Percentiles rank a stretch among this genome's conserved stretches.
Evolutionary conservation across 2,888 invertebrate species (phyloP).

Genomic region (Timema podura): DNA sequence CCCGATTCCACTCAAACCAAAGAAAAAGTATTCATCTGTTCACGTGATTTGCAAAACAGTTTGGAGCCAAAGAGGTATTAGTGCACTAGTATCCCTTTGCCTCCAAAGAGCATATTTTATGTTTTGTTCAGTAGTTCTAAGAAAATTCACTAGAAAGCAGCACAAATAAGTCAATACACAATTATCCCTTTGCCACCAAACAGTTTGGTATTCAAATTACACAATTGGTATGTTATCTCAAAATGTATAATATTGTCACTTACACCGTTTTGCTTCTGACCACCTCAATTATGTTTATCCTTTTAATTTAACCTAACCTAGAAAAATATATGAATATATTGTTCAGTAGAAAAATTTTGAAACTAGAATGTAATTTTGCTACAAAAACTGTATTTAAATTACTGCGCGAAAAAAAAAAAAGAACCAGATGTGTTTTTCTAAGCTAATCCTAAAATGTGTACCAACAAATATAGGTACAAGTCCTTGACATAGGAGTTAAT

Average conservation of each 20-base stretch:
- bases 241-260: neutral
- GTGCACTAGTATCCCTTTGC: slow-evolving; percentile 10
- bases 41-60: neutral
- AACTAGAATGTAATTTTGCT: too few relatives aligned
- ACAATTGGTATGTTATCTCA: neutral
- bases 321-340: too few relatives aligned
- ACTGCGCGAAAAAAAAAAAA: too few relatives aligned
- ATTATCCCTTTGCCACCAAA: neutral
- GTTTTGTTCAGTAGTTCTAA: neutral
- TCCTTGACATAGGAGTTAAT: too few relatives aligned
- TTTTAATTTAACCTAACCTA: too few relatives aligned
- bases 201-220: neutral
- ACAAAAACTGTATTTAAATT: too few relatives aligned
- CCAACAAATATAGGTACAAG: too few relatives aligned
- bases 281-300: too few relatives aligned
- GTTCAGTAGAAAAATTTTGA: too few relatives aligned
- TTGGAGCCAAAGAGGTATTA: slow-evolving; percentile 10
- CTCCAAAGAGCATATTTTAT: slow-evolving; percentile 10
- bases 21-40: neutral
- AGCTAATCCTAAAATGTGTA: too few relatives aligned
- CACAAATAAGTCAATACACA: neutral
- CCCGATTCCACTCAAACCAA: neutral
- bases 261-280: too few relatives aligned
- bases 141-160: neutral
- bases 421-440: too few relatives aligned